Conservation (phyloP, 2,888 invertebrate genomes). For the Formica aserva region DNA sequence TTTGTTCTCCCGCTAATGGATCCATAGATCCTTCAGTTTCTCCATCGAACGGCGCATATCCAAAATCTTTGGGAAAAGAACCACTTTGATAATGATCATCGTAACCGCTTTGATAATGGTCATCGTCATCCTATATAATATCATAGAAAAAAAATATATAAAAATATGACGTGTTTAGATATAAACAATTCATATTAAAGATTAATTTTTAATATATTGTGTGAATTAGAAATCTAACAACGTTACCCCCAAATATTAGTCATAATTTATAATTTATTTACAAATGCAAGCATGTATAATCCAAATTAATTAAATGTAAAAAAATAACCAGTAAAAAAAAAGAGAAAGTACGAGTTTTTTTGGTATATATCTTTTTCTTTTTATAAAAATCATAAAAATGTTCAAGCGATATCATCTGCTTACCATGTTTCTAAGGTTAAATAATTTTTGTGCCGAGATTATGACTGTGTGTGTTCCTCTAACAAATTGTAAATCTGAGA, state of each 20-base stretch:
- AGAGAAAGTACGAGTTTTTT: background rate
- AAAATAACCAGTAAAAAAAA: background rate
- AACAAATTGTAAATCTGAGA: background rate
- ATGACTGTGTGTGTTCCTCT: background rate
- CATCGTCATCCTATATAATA: slow-evolving; percentile 84
- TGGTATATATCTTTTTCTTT: background rate
- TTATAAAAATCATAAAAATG: background rate
- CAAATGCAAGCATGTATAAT: background rate
- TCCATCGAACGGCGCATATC: slow-evolving; percentile 95
- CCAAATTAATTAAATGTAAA: background rate
- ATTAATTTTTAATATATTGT: background rate
- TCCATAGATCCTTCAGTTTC: slow-evolving; percentile 90
- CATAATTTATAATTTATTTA: background rate
- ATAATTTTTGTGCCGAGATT: slow-evolving; percentile 21
- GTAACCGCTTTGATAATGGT: slow-evolving; percentile 86
- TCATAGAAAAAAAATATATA: background rate
- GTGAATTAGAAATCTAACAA: background rate
- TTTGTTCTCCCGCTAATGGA: slow-evolving; percentile 89
- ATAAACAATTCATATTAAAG: background rate
- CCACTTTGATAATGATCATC: slow-evolving; percentile 86
- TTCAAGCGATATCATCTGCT: background rate
- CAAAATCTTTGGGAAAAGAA: slow-evolving; percentile 96
- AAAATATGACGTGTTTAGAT: background rate
- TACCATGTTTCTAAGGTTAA: slow-evolving; percentile 34
- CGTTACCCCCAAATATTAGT: background rate